Percentiles rank a stretch among this genome's conserved stretches.
phyloP scores from a whole-genome alignment of 2,888 invertebrate species.

The Drosophila histrio region DNA sequence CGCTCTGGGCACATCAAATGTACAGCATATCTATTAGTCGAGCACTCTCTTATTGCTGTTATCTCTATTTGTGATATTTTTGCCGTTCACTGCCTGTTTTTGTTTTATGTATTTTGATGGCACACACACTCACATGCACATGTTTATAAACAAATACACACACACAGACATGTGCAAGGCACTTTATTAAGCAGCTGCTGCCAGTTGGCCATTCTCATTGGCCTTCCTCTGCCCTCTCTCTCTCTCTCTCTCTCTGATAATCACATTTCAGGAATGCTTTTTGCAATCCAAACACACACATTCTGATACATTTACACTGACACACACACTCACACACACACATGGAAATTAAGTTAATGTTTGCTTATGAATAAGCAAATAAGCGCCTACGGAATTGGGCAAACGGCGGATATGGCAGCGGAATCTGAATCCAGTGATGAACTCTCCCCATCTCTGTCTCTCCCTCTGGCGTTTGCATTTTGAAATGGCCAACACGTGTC shows the following conservation, averaged over 20 bases:
- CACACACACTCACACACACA: conserved; percentile 11
- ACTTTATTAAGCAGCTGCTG: conserved; percentile 75
- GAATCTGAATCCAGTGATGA: conserved; percentile 57
- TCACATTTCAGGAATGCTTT: conserved; percentile 76
- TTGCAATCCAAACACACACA: conserved; percentile 44
- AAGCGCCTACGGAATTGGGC: conserved; percentile 70
- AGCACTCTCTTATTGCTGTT: neutral
- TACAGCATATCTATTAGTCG: neutral
- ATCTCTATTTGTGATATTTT: conserved; percentile 15
- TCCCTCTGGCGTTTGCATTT: conserved; percentile 67
- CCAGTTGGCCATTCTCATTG: conserved; percentile 37
- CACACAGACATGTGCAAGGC: conserved; percentile 10
- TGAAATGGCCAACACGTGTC: conserved; percentile 80
- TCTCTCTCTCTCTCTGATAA: conserved; percentile 56
- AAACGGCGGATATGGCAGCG: conserved; percentile 32
- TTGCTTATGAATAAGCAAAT: conserved; percentile 84
- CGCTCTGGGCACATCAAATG: no score
- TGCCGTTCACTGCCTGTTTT: conserved; percentile 10
- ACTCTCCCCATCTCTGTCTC: conserved; percentile 35
- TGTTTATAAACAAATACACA: neutral
- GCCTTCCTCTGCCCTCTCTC: neutral
- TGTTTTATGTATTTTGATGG: conserved; percentile 38
- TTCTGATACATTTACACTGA: conserved; percentile 5
- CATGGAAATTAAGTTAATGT: conserved; percentile 83
- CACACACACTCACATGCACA: neutral